Conservation (phyloP, 2,888 invertebrate species). For the Hetaerina titia region DNA sequence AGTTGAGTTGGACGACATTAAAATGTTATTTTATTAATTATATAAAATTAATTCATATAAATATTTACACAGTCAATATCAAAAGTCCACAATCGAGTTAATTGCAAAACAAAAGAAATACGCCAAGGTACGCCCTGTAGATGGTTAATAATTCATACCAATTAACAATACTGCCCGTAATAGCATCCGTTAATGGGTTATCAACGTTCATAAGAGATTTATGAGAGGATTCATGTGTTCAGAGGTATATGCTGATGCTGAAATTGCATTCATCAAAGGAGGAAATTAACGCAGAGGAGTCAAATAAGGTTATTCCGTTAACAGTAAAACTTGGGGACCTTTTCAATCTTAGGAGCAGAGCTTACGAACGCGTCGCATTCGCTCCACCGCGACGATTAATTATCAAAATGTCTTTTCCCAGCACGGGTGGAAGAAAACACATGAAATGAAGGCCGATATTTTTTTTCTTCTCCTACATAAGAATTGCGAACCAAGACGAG, state of each 20-base stretch:
- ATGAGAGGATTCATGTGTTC: background rate
- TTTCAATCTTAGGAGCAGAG: background rate
- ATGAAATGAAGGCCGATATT: background rate
- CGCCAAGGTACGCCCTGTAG: background rate
- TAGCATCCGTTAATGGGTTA: background rate
- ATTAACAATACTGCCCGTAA: background rate
- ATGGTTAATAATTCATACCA: background rate
- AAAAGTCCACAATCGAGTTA: background rate
- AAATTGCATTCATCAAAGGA: constrained; percentile 4
- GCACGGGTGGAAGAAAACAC: background rate
- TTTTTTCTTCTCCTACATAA: background rate
- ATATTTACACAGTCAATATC: background rate
- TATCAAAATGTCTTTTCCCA: background rate
- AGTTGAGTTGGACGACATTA: too few species aligned
- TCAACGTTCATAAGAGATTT: background rate
- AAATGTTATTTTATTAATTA: too few species aligned
- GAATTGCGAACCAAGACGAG: background rate
- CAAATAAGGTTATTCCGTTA: background rate
- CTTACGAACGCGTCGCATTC: background rate
- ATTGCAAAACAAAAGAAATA: background rate
- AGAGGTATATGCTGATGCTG: background rate
- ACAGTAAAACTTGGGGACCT: background rate
- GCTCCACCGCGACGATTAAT: background rate
- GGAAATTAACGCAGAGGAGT: background rate
- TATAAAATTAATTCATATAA: too few species aligned